Evolutionary conservation across 2,888 invertebrate species (phyloP).

Genomic region (Mythimna albipuncta): DNA sequence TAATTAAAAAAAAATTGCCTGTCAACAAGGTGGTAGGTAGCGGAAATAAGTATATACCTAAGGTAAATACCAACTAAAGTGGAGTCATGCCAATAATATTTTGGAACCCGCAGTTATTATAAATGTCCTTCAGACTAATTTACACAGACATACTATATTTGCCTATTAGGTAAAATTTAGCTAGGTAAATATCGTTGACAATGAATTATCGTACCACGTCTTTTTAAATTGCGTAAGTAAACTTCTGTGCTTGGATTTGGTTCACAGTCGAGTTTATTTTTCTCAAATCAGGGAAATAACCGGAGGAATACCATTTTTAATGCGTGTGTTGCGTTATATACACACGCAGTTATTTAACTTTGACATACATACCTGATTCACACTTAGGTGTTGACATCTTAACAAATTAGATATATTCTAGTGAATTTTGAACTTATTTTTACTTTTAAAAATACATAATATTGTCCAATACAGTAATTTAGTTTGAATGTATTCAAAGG

Average conservation of each 20-base stretch:
- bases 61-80: background rate
- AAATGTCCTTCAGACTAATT: slow-evolving; percentile 24
- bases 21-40: background rate
- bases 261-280: background rate
- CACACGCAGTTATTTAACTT: background rate
- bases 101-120: background rate
- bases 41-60: background rate
- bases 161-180: slow-evolving; percentile 1
- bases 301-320: background rate
- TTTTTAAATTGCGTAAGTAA: background rate
- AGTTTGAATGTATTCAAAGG: no score
- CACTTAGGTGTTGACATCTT: no score
- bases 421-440: no score
- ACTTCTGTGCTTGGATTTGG: background rate
- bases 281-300: background rate
- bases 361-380: background rate
- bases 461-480: no score
- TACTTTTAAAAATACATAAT: no score
- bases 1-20: background rate
- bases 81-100: slow-evolving; percentile 8
- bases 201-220: background rate
- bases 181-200: slow-evolving; percentile 18
- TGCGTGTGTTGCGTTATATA: background rate
- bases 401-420: no score
- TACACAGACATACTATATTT: slow-evolving; percentile 20